Evolutionary conservation across 1,140 invertebrate genomes (phyloP).

Genomic region (Saccostrea glomerata): DNA sequence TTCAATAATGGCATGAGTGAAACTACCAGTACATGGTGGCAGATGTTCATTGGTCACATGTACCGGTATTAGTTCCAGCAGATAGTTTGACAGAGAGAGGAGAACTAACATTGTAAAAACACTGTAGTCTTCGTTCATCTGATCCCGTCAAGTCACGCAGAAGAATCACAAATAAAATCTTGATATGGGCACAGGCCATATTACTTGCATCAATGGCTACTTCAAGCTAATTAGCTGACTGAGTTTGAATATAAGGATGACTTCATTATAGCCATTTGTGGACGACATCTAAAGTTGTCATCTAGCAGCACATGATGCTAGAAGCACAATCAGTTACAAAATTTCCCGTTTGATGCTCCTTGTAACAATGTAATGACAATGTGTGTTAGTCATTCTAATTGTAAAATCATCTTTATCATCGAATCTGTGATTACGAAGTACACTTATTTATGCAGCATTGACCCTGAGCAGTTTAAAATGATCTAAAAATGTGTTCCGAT

Average conservation of each 20-base stretch:
- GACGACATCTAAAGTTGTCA: constrained; percentile 24
- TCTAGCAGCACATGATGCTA: constrained; percentile 26
- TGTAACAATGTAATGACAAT: constrained; percentile 6
- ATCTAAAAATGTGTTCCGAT: constrained; percentile 4
- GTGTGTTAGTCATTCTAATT: constrained; percentile 32
- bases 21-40: background rate
- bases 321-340: constrained; percentile 33
- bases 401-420: constrained; percentile 25
- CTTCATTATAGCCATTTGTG: background rate
- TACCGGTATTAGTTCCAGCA: background rate
- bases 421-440: constrained; percentile 12
- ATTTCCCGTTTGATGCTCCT: background rate
- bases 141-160: constrained; percentile 8
- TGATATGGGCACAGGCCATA: background rate
- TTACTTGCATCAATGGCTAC: constrained; percentile 30
- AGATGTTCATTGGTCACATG: background rate
- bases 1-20: background rate
- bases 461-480: constrained; percentile 30
- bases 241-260: constrained; percentile 15
- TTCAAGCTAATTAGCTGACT: constrained; percentile 26
- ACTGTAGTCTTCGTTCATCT: background rate
- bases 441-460: constrained; percentile 28
- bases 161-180: constrained; percentile 35
- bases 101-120: background rate
- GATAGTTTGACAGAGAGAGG: background rate